A percentile compares a stretch with the other conserved stretches of the same genome.
phyloP scores from a whole-genome alignment of 2,797 vertebrate genomes.

The Ptychobarbus kaznakovi region DNA sequence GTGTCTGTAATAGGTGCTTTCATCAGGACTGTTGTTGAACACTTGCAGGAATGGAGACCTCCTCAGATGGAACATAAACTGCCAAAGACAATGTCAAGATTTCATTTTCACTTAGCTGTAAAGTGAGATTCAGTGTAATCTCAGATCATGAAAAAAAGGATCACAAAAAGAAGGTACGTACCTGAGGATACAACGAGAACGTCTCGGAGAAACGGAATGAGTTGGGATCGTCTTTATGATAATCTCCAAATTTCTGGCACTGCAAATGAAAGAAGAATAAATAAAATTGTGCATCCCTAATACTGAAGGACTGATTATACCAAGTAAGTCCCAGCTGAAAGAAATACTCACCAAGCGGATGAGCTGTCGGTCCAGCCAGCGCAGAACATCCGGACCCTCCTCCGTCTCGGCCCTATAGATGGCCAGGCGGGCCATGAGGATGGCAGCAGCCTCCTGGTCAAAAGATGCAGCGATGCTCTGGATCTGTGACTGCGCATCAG shows the following conservation, averaged over 20 bases:
- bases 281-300: not conserved
- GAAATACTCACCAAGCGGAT: constrained; percentile 86
- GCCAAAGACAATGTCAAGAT: constrained; percentile 54
- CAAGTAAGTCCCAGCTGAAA: not conserved
- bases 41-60: constrained; percentile 98
- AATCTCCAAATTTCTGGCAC: constrained; percentile 99
- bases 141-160: not conserved
- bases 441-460: constrained; percentile 94
- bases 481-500: constrained; percentile 95
- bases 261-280: constrained; percentile 63
- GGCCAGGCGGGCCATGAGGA: constrained; percentile 94
- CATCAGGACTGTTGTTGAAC: constrained; percentile 98
- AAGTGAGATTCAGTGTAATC: not conserved
- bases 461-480: constrained; percentile 96
- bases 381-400: constrained; percentile 95
- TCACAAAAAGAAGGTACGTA: constrained; percentile 63
- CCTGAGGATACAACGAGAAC: constrained; percentile 97
- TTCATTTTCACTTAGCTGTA: not conserved
- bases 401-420: constrained; percentile 94
- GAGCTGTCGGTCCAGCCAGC: constrained; percentile 95
- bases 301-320: not conserved
- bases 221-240: constrained; percentile 96
- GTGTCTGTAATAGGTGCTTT: constrained; percentile 95
- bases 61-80: constrained; percentile 99
- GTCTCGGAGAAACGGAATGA: constrained; percentile 98